Evolutionary conservation across 1,140 invertebrate genomes (phyloP), one percentile per base, ranked within the genome.

Genomic region (Hyphantria cunea): DNA sequence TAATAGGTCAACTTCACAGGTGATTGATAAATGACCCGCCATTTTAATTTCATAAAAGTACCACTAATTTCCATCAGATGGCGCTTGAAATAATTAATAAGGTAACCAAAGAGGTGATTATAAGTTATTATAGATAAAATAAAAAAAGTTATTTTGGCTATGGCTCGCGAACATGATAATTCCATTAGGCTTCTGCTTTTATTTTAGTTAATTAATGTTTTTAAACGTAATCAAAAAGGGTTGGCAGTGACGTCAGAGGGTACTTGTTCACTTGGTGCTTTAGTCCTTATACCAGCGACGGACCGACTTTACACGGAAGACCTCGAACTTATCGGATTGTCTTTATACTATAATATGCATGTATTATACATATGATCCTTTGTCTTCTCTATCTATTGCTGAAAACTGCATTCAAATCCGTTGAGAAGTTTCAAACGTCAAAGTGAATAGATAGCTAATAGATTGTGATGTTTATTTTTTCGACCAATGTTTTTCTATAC

Each of bases 161-260:
- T 31, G 37, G 9, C 8, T 34, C 32, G 45, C 14, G 44, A 48
- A 58, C 55, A 58, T 58, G 55, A 58, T 58, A 49, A 48, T 12
- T 48, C 55, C 55, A 58, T 58, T 58, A 58, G 55, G 7, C 44
- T 49, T 58, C 32, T 48, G 47, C 45, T 49, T 58, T 49, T 32
- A 6, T 34, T n/a, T 37, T 48, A 37, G 15, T 15, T 9, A 47
- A 37, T 48, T 15, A 58, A 58, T 58, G 44, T 13, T 58, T 33
- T n/a, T 58, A 31, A 25, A 37, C 17, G 13, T 34, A 45, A 54
- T 55, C 45, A 55, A 14, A 33, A 32, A 11, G 54, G 31, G 32
- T 25, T 14, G 2, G 31, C 10, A 33, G 5, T 44, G 41, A 44
- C 41, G 11, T 37, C 34, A 37, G 34, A 3, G 8, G 34, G 34